These are phyloP conservation scores for Eristalis pertinax DNA, from an alignment of 2,888 invertebrate genomes.

Conservation along the genomic window DNA sequence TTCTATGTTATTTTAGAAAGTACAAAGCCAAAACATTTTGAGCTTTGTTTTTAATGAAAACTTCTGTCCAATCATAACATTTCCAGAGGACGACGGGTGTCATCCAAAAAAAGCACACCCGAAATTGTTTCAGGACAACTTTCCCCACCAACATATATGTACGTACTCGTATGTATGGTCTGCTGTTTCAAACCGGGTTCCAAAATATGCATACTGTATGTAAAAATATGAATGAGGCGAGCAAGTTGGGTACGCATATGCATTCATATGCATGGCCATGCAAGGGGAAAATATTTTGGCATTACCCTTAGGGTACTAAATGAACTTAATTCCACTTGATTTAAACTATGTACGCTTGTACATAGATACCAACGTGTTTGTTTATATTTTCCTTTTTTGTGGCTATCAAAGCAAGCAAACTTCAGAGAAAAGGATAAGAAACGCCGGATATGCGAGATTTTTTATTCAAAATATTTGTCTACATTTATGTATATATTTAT, in stretches of 20 bases:
- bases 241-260: not conserved
- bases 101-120: not conserved
- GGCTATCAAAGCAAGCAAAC: not conserved
- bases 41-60: conserved; percentile 45
- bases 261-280: not conserved
- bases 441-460: not conserved
- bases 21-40: conserved; percentile 36
- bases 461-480: not conserved
- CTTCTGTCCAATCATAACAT: conserved; percentile 10
- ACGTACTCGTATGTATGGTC: not conserved
- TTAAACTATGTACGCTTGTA: not conserved
- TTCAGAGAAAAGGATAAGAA: not conserved
- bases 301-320: conserved; percentile 39
- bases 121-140: not conserved
- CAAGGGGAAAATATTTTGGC: not conserved
- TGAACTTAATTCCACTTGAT: conserved; percentile 23
- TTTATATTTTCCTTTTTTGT: not conserved
- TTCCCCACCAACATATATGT: not conserved
- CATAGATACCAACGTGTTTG: not conserved
- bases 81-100: not conserved
- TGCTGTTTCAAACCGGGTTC: not conserved
- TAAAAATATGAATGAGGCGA: not conserved
- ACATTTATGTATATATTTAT: not conserved
- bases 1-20: conserved; percentile 14
- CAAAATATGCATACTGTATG: not conserved